Evolutionary conservation across 2,888 invertebrate species (phyloP).

Genomic region (Apamea epomidion): DNA sequence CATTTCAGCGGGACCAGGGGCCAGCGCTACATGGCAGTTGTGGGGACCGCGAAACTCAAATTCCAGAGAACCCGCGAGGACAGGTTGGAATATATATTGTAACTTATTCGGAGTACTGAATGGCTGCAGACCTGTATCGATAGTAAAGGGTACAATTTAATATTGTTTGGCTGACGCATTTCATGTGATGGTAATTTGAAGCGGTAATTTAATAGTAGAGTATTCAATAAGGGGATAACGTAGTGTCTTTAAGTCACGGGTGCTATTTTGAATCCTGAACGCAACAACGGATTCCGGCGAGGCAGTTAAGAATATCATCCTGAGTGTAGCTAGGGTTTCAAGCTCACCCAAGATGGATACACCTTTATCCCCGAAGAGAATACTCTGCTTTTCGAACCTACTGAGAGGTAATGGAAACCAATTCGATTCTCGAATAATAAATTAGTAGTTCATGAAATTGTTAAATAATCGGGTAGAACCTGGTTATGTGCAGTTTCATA

Average conservation of each 20-base stretch:
- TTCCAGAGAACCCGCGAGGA: slow-evolving; percentile 88
- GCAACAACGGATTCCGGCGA: too few species aligned
- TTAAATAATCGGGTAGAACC: too few species aligned
- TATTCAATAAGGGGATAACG: too few species aligned
- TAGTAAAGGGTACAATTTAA: slow-evolving; percentile 71
- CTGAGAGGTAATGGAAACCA: too few species aligned
- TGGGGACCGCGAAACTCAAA: slow-evolving; percentile 91
- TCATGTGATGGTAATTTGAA: slow-evolving; percentile 66
- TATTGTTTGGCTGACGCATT: slow-evolving; percentile 73
- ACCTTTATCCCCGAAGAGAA: neutral
- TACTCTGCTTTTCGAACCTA: neutral
- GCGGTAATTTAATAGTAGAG: neutral
- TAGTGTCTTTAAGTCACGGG: too few species aligned
- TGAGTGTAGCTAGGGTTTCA: neutral
- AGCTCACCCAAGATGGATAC: neutral
- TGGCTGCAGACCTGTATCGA: slow-evolving; percentile 86
- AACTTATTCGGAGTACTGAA: slow-evolving; percentile 90
- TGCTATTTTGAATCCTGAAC: too few species aligned
- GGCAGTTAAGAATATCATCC: neutral
- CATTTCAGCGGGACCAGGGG: slow-evolving; percentile 88
- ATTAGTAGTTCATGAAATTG: too few species aligned
- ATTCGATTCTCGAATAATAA: too few species aligned
- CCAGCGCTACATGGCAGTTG: slow-evolving; percentile 92
- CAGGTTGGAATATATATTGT: slow-evolving; percentile 91
- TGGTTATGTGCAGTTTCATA: too few species aligned